Percentiles rank a stretch among this genome's conserved stretches.
Evolutionary conservation across 2,113 vertebrate genomes (phyloP).

Genomic region (Neodontobutis hainanensis): DNA sequence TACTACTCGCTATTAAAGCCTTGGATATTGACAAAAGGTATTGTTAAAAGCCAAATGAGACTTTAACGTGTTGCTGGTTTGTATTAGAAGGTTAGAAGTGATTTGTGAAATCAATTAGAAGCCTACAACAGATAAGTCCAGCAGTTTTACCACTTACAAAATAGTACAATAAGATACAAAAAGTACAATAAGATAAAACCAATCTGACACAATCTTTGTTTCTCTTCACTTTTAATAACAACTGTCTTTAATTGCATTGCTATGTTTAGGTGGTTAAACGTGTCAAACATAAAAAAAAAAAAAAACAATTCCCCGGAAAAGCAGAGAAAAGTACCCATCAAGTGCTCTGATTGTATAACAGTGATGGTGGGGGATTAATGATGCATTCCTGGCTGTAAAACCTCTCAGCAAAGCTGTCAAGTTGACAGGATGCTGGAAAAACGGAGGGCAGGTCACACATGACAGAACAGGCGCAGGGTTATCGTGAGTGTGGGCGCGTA

Average conservation of each 20-base stretch:
- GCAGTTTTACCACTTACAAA: too few species aligned
- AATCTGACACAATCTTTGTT: neutral
- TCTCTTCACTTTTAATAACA: neutral
- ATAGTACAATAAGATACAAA: neutral
- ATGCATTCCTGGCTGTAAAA: constrained; percentile 34
- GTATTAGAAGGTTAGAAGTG: too few species aligned
- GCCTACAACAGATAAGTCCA: too few species aligned
- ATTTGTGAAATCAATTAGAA: too few species aligned
- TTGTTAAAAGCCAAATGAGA: neutral
- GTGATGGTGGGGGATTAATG: constrained; percentile 38
- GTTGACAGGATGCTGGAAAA: constrained; percentile 41
- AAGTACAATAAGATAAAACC: neutral
- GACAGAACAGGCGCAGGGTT: constrained; percentile 22
- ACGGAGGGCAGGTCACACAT: constrained; percentile 22
- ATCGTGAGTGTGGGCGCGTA: constrained; percentile 20
- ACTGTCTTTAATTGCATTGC: neutral
- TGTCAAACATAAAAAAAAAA: constrained; percentile 13
- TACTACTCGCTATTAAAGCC: too few species aligned
- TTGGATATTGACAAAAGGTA: too few species aligned
- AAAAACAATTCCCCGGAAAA: constrained; percentile 6
- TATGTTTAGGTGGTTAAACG: constrained; percentile 7
- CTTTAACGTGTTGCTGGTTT: neutral
- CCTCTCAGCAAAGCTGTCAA: constrained; percentile 47
- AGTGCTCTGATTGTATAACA: neutral
- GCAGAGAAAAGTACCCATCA: constrained; percentile 20